Percentiles rank a stretch among this genome's conserved stretches.
These are phyloP conservation scores for Castor canadensis DNA, from an alignment of 2,113 vertebrate genomes.

Conservation along the genomic window DNA sequence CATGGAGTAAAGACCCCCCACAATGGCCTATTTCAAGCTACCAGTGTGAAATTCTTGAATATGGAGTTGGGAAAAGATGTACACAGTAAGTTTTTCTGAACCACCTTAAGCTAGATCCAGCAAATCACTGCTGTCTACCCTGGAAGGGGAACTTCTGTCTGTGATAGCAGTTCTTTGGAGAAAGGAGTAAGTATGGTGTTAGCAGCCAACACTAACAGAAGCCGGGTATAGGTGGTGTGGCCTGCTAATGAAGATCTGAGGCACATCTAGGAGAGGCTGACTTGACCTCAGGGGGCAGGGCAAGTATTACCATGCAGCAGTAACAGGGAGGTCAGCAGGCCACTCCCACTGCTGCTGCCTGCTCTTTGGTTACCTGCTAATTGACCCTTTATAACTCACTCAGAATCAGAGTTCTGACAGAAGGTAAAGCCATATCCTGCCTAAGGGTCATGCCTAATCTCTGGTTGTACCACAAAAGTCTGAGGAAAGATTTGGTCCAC, in stretches of 20 bases:
- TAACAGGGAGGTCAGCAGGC: neutral
- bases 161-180: neutral
- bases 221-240: neutral
- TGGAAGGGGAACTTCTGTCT: neutral
- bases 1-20: neutral
- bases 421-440: neutral
- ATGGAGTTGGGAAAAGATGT: neutral
- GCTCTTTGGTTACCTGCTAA: neutral
- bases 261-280: neutral
- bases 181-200: neutral
- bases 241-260: neutral
- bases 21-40: neutral
- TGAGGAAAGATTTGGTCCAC: neutral
- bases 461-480: neutral
- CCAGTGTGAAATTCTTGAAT: neutral
- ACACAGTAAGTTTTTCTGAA: neutral
- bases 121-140: neutral
- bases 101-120: neutral
- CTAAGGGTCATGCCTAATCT: neutral
- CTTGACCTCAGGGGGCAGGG: neutral
- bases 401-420: neutral
- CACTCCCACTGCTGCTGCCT: accelerated
- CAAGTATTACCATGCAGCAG: neutral
- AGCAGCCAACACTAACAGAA: neutral
- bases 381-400: neutral